A percentile compares a stretch with the other conserved stretches of the same genome.
These are phyloP conservation scores for Dryobates pubescens DNA, from an alignment of 2,797 vertebrate species.

Conservation along the genomic window DNA sequence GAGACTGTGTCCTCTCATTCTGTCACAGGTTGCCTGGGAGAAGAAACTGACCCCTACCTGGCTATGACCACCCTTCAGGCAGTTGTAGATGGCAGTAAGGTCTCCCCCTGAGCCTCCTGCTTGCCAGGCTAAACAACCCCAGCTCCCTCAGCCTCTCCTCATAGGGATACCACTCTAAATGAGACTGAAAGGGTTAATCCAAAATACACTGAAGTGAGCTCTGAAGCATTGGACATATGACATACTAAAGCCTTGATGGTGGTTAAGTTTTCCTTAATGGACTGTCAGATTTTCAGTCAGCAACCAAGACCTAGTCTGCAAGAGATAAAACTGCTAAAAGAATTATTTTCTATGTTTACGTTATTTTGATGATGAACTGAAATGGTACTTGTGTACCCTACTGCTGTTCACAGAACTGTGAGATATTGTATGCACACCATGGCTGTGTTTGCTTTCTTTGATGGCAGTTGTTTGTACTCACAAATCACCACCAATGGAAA, in stretches of 20 bases:
- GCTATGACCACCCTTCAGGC: too few species aligned
- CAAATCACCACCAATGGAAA: neutral
- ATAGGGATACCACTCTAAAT: neutral
- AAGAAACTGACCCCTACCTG: too few species aligned
- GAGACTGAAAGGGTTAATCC: neutral
- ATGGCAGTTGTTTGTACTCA: neutral
- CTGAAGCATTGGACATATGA: neutral
- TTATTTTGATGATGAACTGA: neutral
- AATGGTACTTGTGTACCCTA: neutral
- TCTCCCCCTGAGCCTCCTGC: too few species aligned
- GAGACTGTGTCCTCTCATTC: too few species aligned
- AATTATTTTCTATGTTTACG: neutral
- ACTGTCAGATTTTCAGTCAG: neutral
- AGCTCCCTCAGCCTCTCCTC: too few species aligned
- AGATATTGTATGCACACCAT: neutral
- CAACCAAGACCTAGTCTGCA: neutral
- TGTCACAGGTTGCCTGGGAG: too few species aligned
- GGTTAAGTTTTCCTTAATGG: neutral
- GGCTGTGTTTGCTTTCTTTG: rapidly evolving
- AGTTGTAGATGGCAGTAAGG: too few species aligned
- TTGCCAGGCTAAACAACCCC: too few species aligned
- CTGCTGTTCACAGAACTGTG: neutral
- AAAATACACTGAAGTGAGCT: neutral
- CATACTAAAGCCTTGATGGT: neutral
- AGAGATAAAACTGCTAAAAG: neutral